Evolutionary conservation across 2,797 vertebrate genomes (phyloP).

Genomic region (Coluber constrictor): DNA sequence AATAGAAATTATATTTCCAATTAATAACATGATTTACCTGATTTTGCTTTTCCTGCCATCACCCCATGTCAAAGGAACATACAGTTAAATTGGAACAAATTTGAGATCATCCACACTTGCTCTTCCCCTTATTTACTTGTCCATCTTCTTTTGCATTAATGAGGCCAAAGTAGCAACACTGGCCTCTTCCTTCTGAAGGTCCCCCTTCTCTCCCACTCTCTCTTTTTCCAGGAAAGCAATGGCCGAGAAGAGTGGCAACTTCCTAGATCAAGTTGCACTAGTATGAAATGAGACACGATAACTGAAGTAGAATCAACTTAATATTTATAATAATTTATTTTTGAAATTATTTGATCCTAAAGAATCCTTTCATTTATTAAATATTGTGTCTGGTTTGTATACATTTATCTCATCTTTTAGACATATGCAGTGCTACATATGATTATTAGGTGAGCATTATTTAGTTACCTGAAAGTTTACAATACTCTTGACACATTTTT

Average conservation of each 20-base stretch:
- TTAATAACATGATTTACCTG: background rate
- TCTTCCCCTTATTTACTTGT: background rate
- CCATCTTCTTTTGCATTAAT: background rate
- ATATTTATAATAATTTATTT: background rate
- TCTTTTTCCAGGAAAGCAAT: background rate
- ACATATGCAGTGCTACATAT: constrained; percentile 24
- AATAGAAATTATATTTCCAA: background rate
- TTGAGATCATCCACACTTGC: background rate
- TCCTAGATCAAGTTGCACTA: background rate
- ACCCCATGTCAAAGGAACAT: background rate
- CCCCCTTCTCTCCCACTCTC: background rate
- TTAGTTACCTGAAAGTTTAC: constrained; percentile 32
- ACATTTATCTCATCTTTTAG: constrained; percentile 21
- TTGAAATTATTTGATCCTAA: background rate
- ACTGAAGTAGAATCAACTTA: background rate
- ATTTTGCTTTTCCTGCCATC: background rate
- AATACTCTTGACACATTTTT: background rate
- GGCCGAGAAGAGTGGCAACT: background rate
- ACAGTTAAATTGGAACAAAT: background rate
- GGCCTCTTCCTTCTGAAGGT: background rate
- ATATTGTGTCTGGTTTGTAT: background rate
- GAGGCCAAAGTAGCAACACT: background rate
- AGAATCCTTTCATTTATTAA: background rate
- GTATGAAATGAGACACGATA: background rate
- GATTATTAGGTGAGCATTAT: constrained; percentile 53